These are phyloP conservation scores for Heliocidaris erythrogramma DNA, from an alignment of 35 echinoderm and acorn worm species.

Conservation along the genomic window DNA sequence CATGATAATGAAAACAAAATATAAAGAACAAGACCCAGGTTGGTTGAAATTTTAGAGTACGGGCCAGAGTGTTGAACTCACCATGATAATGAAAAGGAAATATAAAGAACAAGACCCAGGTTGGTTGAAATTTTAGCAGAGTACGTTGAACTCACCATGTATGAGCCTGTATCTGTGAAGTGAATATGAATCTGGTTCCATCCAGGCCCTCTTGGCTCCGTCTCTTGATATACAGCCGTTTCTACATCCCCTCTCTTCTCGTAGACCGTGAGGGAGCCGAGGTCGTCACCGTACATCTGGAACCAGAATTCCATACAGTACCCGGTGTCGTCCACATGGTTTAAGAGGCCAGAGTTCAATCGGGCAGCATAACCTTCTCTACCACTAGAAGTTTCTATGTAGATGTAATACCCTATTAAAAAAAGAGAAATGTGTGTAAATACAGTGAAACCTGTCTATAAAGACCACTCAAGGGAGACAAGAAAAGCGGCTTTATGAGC, in stretches of 20 bases:
- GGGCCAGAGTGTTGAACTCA: too few relatives aligned
- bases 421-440: too few relatives aligned
- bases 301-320: slow-evolving; percentile 87
- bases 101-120: too few relatives aligned
- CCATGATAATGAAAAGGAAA: too few relatives aligned
- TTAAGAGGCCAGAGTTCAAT: slow-evolving; percentile 47
- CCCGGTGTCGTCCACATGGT: not conserved
- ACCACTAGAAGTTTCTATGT: not conserved
- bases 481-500: too few relatives aligned
- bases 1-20: too few relatives aligned
- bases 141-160: not conserved
- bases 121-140: too few relatives aligned
- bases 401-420: not conserved
- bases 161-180: slow-evolving; percentile 11
- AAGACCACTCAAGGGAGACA: too few relatives aligned
- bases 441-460: too few relatives aligned
- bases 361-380: slow-evolving; percentile 54
- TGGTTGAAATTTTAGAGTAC: too few relatives aligned
- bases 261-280: slow-evolving; percentile 72
- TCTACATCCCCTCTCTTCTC: not conserved
- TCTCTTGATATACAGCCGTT: slow-evolving; percentile 44
- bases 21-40: too few relatives aligned
- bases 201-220: slow-evolving; percentile 56
- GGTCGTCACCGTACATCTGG: slow-evolving; percentile 84
- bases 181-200: slow-evolving; percentile 68